Evolutionary conservation across 2,888 invertebrate species (phyloP), one percentile per base, ranked within the genome.

Genomic region (Eupelmus urozonus): DNA sequence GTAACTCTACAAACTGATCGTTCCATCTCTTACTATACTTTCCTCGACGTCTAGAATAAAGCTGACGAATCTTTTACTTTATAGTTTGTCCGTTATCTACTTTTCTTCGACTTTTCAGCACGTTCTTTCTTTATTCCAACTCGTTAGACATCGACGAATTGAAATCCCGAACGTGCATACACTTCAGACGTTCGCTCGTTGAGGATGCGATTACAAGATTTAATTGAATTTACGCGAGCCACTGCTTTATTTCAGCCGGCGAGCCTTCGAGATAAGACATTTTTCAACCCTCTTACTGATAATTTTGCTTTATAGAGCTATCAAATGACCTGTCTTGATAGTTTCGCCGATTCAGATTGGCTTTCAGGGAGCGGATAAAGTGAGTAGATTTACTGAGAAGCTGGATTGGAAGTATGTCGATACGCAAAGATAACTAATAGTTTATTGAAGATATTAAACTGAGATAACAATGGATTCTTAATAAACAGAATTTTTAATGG

Each of bases 231-330:
- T 34, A 34, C 9, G 34, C 34, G 51, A 49, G 16, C 34, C 34
- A 34, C 3, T n/a, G 27, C 27, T 65, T 29, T n/a, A 40, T 65
- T 51, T 49, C 20, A 27, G 27, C n/a, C 60, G 29, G 5, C 9
- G n/a, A 60, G 34, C 34, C n/a, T 11, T 2, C 34, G n/a, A 45
- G 63, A 63, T 18, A 63, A 27, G 34, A 4, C 18, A 3, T 25
- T 45, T 45, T 45, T 45, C 27, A 62, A 13, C 9, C n/a, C 34
- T 34, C 34, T 34, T 34, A 34, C n/a, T 9, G 29, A 20, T 29
- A 18, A 29, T 29, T 49, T 49, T 16, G 11, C n/a, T 71, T 49
- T 71, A 67, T 49, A 7, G 29, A 27, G 49, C 49, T 60, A 71
- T 71, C 13, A 60, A 49, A 29, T 45, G 29, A 45, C 70, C 4